A percentile compares a stretch with the other conserved stretches of the same genome.
These are phyloP conservation scores for Leptinotarsa undecemlineata DNA, from an alignment of 1,140 invertebrate species.

Conservation along the genomic window DNA sequence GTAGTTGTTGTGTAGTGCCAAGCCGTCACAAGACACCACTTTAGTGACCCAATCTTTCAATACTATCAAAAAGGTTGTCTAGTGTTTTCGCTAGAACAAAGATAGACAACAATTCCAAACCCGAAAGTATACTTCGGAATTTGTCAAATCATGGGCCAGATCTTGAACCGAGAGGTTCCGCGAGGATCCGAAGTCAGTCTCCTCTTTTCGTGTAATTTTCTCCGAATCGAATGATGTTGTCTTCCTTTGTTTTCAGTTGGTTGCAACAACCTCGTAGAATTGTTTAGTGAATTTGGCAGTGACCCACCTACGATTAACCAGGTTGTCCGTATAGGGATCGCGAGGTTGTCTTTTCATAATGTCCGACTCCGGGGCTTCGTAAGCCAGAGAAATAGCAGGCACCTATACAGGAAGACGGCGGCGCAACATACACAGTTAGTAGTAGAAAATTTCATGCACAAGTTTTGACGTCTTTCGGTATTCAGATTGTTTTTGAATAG, in stretches of 20 bases:
- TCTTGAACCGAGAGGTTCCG: neutral
- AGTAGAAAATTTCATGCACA: constrained; percentile 51
- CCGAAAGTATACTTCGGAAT: neutral
- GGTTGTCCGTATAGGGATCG: constrained; percentile 91
- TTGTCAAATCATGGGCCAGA: neutral
- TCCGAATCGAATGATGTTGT: neutral
- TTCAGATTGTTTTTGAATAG: constrained; percentile 42
- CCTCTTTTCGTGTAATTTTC: neutral
- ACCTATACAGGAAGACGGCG: constrained; percentile 64
- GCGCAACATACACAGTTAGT: constrained; percentile 58
- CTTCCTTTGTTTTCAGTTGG: constrained; percentile 12
- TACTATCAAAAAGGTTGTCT: neutral
- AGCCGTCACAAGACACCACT: constrained; percentile 46
- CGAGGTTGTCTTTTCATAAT: constrained; percentile 96
- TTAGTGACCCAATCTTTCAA: constrained; percentile 28
- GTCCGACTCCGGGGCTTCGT: constrained; percentile 94
- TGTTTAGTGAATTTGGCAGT: constrained; percentile 10
- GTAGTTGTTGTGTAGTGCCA: constrained; percentile 48
- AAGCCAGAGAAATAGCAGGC: constrained; percentile 95
- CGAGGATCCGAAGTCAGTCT: neutral
- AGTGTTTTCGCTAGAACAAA: constrained; percentile 11
- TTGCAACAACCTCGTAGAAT: constrained; percentile 16
- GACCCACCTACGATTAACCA: constrained; percentile 89
- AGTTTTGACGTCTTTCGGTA: constrained; percentile 31
- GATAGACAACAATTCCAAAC: constrained; percentile 13